Base-by-base conservation (phyloP, 1,140 invertebrate species). In the Homalodisca vitripennis region DNA sequence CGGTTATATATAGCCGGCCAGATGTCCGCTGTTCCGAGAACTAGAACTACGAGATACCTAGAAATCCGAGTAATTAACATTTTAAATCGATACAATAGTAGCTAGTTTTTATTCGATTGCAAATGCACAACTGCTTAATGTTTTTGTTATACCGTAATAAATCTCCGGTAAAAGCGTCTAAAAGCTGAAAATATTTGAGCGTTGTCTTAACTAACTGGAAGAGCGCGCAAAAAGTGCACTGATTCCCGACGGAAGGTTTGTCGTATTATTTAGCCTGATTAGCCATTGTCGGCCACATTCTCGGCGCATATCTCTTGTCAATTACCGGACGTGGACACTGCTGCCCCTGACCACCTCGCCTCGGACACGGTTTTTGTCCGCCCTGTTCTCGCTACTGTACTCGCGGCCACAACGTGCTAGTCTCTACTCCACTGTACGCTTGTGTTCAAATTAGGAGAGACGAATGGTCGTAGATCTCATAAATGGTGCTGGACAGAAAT, bases 131-230 rank as follows among this genome's bases (percentile, higher is more conserved):
- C 48, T 22, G 48, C 48, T 51, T 51, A 51, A 51, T 51, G 48
- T 51, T 51, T 51, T 51, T 51, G 48, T 51, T 22, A 51, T 22
- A 51, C 14, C n/a, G 48, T 51, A 51, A 51, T 51, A 51, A 51
- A 51, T 51, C 48, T 51, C 48, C n/a, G n/a, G n/a, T 51, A 51
- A 14, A 22, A 51, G 48, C 48, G 48, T 12, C 48, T 51, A 51
- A 51, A 51, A 51, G 48, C 48, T n/a, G 48, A 51, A 51, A 51
- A 51, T 51, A 51, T 51, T 51, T 51, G n/a, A 51, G 48, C n/a
- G 14, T 51, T 51, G 48, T 51, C 34, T 17, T n/a, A n/a, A n/a
- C n/a, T n/a, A 20, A 51, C 6, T 51, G 48, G 48, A 51, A 51
- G 48, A 22, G 48, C 48, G 48, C 22, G 48, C n/a, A 51, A 51